These are phyloP conservation scores for Nycticorax nycticorax DNA, from an alignment of 2,113 vertebrate genomes.

Conservation along the genomic window DNA sequence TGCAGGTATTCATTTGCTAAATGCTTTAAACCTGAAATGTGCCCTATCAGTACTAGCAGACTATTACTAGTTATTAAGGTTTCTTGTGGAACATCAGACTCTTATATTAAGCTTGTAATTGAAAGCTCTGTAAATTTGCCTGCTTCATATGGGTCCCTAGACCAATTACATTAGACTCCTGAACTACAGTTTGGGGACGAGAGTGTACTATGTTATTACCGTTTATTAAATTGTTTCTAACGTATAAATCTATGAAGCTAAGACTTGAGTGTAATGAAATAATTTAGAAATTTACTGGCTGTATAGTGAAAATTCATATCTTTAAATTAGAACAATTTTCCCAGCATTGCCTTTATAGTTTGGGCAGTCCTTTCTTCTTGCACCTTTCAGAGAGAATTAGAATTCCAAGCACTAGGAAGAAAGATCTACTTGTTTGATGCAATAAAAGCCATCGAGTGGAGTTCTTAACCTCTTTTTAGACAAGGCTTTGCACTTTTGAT, in stretches of 20 bases:
- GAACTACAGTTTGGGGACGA: not conserved
- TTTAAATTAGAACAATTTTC: slow-evolving; percentile 2
- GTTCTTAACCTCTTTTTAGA: not conserved
- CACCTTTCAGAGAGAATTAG: not conserved
- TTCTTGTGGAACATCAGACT: slow-evolving; percentile 23
- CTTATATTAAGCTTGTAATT: not conserved
- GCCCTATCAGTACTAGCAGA: not conserved
- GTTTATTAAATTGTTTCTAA: slow-evolving; percentile 12
- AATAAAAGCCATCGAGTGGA: not conserved
- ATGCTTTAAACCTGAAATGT: not conserved
- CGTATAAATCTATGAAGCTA: not conserved
- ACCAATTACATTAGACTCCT: not conserved
- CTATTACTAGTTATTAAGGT: not conserved
- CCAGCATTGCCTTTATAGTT: not conserved
- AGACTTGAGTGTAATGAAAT: not conserved
- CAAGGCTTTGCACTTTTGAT: not conserved
- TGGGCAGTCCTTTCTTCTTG: not conserved
- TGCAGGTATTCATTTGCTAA: not conserved
- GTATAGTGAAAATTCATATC: not conserved
- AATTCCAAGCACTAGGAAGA: not conserved
- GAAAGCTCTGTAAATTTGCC: slow-evolving; percentile 22
- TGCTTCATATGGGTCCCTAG: not conserved
- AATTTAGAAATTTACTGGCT: not conserved
- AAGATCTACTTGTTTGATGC: not conserved
- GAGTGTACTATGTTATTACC: not conserved